These are phyloP conservation scores for Eulemur rufifrons DNA, from an alignment of 2,113 vertebrate species.

Conservation along the genomic window DNA sequence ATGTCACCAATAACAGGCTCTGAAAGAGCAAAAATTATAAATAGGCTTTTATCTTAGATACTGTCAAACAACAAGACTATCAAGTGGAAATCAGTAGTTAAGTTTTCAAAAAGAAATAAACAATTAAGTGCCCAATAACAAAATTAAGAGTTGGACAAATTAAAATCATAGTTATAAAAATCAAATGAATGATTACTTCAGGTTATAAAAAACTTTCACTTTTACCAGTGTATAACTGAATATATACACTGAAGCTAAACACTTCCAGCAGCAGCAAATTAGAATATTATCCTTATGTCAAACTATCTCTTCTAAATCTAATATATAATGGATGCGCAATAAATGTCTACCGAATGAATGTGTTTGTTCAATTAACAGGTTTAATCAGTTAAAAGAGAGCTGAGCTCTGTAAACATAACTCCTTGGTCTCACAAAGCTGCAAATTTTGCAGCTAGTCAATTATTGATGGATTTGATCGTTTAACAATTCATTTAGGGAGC, in stretches of 20 bases:
- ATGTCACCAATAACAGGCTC: not conserved
- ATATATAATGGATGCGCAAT: not conserved
- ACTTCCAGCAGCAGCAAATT: not conserved
- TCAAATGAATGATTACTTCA: not conserved
- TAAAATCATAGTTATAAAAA: not conserved
- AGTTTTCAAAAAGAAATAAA: slow-evolving; percentile 35
- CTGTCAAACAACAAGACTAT: not conserved
- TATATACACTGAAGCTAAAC: not conserved
- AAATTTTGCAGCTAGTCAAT: slow-evolving; percentile 5
- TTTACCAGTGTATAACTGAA: not conserved
- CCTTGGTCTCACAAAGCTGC: not conserved
- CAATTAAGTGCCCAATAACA: not conserved
- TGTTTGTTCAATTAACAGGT: not conserved
- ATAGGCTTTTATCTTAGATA: not conserved
- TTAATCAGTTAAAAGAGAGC: slow-evolving; percentile 33
- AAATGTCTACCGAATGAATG: slow-evolving; percentile 1
- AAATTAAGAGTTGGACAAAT: not conserved
- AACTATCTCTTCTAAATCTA: slow-evolving; percentile 1
- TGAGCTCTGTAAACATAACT: not conserved
- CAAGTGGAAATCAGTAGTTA: not conserved
- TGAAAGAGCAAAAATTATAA: slow-evolving; percentile 28
- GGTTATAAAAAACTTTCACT: not conserved
- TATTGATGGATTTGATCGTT: slow-evolving; percentile 8
- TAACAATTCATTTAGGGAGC: not conserved
- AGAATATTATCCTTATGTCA: not conserved